Base-by-base conservation (phyloP, 2,113 vertebrate species). In the Coreoperca whiteheadi region DNA sequence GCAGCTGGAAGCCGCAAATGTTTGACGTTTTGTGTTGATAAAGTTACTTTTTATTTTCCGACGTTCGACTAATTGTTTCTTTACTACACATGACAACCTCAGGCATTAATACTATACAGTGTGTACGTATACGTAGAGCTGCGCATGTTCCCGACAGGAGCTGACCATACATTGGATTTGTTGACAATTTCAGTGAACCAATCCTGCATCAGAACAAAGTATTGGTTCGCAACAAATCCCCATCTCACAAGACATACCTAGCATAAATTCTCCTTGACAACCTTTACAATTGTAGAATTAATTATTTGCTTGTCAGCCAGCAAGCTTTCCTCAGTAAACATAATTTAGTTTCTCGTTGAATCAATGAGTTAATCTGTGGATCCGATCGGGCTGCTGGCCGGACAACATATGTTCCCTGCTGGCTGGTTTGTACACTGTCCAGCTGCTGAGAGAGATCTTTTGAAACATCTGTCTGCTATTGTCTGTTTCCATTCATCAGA, bases 321-420 rank as follows among this genome's bases (percentile, higher is more conserved):
- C 23, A 9, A 77, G 64, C 77, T 69, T 79, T 76, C 25, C 68
- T 54, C 64, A 12, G 34, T 37, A 73, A 84, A 87, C 73, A 79
- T 67, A 51, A 88, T 85, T 84, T 77, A 41, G 66, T 84, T 81
- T 69, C 54, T 51, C 0, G n/a, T 66, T 61, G 66, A 84, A 84
- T 90, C 80, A 87, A 68, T 23, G 75, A 85, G 78, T 87, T 90
- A 89, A 93, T 91, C 91, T 88, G 85, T 68, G 72, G 81, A 60
- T 78, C 39, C 69, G 90, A 79, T 87, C 23, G 39, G 37, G 37
- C 67, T 43, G 70, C 81, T 70, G 88, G 68, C 81, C 69, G 39
- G 61, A 84, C 79, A 82, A 79, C 88, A 89, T 64, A 83, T 92
- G 90, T 80, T 85, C 84, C 41, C 28, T 1, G 25, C 68, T 37